These are phyloP conservation scores for Lepidonotus clava DNA, from an alignment of 2,888 invertebrate species.

Conservation along the genomic window DNA sequence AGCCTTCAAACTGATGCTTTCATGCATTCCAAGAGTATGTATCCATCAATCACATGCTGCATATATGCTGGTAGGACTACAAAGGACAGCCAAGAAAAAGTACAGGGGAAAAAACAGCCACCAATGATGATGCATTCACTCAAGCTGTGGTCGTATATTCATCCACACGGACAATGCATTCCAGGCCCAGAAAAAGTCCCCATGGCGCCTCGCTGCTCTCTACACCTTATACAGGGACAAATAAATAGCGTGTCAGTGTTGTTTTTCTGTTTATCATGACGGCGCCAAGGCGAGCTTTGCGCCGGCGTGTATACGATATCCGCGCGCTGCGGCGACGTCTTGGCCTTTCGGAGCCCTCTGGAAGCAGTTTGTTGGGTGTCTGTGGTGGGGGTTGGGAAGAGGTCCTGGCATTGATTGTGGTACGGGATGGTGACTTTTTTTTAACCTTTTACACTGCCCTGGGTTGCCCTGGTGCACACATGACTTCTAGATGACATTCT, in stretches of 20 bases:
- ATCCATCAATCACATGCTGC: no score
- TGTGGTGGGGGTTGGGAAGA: background rate
- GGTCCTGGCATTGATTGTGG: background rate
- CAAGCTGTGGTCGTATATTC: background rate
- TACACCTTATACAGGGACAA: conserved; percentile 3
- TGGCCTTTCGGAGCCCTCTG: background rate
- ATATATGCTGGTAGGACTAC: no score
- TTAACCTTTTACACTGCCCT: no score
- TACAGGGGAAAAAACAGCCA: no score
- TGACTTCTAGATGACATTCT: no score
- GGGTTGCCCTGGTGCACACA: background rate
- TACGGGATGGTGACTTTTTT: background rate
- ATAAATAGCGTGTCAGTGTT: conserved; percentile 32
- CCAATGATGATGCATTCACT: no score
- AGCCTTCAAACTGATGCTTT: no score
- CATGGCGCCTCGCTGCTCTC: background rate
- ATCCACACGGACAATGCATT: background rate
- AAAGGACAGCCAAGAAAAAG: no score
- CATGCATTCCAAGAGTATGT: no score
- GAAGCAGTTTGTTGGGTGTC: background rate
- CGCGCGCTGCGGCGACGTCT: background rate
- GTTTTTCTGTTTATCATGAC: conserved; percentile 42
- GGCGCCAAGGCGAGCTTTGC: background rate
- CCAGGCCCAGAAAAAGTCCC: background rate
- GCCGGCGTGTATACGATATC: background rate